Evolutionary conservation across 2,888 invertebrate species (phyloP).

Genomic region (Hirtodrosophila trivittata): DNA sequence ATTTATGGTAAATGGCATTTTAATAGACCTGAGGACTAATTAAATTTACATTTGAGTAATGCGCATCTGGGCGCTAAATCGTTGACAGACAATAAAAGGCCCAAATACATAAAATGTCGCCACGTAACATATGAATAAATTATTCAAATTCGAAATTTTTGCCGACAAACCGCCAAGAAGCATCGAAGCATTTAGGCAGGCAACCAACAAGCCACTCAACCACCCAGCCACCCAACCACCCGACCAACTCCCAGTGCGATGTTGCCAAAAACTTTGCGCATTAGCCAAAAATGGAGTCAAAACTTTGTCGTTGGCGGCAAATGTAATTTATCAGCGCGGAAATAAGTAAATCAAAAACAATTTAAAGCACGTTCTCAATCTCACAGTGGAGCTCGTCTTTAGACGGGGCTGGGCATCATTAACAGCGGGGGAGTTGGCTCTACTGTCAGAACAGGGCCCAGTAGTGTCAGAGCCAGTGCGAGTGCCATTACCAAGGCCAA

Average conservation of each 20-base stretch:
- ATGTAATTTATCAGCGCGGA: conserved; percentile 79
- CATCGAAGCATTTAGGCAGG: too few relatives aligned
- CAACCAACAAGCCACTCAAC: background rate
- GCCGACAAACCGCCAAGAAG: conserved; percentile 38
- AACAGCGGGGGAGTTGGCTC: conserved; percentile 20
- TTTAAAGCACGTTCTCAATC: conserved; percentile 63
- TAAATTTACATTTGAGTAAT: conserved; percentile 66
- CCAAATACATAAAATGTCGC: conserved; percentile 35
- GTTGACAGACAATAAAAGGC: conserved; percentile 49
- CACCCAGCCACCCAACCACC: background rate
- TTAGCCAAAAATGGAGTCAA: conserved; percentile 68
- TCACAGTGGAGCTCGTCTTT: too few relatives aligned
- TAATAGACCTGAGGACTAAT: conserved; percentile 67
- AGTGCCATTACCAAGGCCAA: conserved; percentile 9
- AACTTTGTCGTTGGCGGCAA: conserved; percentile 67
- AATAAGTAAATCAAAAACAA: conserved; percentile 80
- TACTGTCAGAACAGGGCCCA: conserved; percentile 27
- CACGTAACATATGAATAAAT: conserved; percentile 79
- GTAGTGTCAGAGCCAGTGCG: background rate
- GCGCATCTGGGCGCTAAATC: conserved; percentile 44
- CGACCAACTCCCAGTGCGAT: conserved; percentile 25
- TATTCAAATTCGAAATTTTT: conserved; percentile 56
- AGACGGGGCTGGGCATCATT: conserved; percentile 39
- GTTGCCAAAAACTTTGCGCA: conserved; percentile 67
- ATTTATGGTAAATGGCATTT: conserved; percentile 58